These are phyloP conservation scores for Aphelinus atriplicis DNA, from an alignment of 1,140 invertebrate genomes.

Conservation along the genomic window DNA sequence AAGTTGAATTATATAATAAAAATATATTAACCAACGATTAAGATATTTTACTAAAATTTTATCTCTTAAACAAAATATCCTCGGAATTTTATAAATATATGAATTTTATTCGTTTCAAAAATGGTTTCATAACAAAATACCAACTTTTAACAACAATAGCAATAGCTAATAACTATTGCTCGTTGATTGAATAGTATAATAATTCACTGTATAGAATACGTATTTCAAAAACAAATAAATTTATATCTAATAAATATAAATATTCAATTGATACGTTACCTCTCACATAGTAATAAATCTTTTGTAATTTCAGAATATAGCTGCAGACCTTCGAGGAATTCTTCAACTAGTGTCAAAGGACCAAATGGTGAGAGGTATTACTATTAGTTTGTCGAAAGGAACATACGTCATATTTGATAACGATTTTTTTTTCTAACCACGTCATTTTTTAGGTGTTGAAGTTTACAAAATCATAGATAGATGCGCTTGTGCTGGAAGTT, in stretches of 20 bases:
- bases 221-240: too few relatives aligned
- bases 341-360: conserved; percentile 62
- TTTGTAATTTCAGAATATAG: conserved; percentile 50
- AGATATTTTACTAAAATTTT: neutral
- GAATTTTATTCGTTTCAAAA: neutral
- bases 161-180: too few relatives aligned
- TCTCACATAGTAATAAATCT: too few relatives aligned
- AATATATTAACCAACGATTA: neutral
- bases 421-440: neutral
- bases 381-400: too few relatives aligned
- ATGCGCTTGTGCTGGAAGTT: conserved; percentile 59
- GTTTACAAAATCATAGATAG: conserved; percentile 60
- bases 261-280: too few relatives aligned
- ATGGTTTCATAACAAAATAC: too few relatives aligned
- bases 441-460: conserved; percentile 55
- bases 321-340: conserved; percentile 63
- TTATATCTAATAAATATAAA: too few relatives aligned
- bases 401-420: neutral
- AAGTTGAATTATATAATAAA: neutral
- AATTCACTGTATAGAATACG: too few relatives aligned
- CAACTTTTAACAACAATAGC: too few relatives aligned
- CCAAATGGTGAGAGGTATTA: conserved; percentile 60
- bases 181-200: too few relatives aligned
- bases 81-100: neutral
- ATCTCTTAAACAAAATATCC: neutral